Conservation (phyloP, 1,140 invertebrate genomes). For the Neomicropteryx cornuta region DNA sequence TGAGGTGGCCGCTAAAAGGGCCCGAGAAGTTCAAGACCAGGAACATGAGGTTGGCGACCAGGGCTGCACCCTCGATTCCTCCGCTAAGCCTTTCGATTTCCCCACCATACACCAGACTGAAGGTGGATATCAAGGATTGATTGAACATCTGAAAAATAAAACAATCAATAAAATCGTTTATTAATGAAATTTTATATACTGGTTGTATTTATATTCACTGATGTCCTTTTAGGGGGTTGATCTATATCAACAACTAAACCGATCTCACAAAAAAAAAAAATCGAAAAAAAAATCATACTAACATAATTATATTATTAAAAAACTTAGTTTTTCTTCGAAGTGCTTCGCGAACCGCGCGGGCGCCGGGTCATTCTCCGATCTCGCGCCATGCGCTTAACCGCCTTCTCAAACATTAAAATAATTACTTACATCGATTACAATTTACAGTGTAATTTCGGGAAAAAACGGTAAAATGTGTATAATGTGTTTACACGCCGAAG, state of each 20-base stretch:
- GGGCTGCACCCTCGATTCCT: constrained; percentile 51
- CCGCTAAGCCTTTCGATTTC: constrained; percentile 47
- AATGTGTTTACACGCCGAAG: no score
- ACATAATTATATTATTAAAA: constrained; percentile 1
- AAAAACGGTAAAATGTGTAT: no score
- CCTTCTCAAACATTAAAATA: no score
- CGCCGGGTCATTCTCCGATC: no score
- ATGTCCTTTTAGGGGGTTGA: neutral
- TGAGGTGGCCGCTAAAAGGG: constrained; percentile 50
- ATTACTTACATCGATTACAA: no score
- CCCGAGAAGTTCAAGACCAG: constrained; percentile 60
- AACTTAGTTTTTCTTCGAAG: no score
- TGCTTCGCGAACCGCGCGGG: no score
- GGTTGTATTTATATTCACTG: constrained; percentile 2
- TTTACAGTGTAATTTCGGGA: no score
- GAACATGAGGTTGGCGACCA: constrained; percentile 57
- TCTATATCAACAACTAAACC: neutral
- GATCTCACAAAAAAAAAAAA: constrained; percentile 3
- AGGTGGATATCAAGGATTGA: constrained; percentile 58
- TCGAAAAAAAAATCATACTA: constrained; percentile 1
- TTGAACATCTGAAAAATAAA: constrained; percentile 50
- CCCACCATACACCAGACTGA: constrained; percentile 57
- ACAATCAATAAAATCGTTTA: constrained; percentile 5
- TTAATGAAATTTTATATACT: constrained; percentile 4
- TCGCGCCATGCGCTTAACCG: no score